A percentile compares a stretch with the other conserved stretches of the same genome.
These are phyloP conservation scores for Aphelinus certus DNA, from an alignment of 1,140 invertebrate species.

Conservation along the genomic window DNA sequence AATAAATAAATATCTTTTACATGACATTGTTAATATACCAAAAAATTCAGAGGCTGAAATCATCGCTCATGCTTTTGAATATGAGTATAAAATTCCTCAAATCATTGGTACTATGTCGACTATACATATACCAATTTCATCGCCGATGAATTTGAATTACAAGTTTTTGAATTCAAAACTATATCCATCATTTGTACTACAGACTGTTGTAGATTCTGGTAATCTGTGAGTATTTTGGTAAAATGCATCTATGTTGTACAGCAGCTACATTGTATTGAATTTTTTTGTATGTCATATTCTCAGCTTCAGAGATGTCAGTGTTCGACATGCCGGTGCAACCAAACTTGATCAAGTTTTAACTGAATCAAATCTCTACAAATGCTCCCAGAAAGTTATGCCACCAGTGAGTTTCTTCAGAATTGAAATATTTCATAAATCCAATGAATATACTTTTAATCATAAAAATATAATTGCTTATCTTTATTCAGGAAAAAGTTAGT, in stretches of 20 bases:
- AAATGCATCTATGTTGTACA: background rate
- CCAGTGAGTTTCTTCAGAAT: conserved; percentile 38
- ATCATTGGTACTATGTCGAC: conserved; percentile 47
- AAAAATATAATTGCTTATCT: conserved; percentile 22
- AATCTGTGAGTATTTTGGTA: conserved; percentile 42
- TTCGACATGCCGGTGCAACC: conserved; percentile 47
- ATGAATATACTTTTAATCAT: background rate
- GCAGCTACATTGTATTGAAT: conserved; percentile 8
- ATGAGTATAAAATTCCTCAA: conserved; percentile 45
- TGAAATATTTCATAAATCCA: conserved; percentile 1
- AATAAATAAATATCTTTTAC: conserved; percentile 47
- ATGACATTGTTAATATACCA: conserved; percentile 46
- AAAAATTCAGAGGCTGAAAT: conserved; percentile 44
- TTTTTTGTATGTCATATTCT: conserved; percentile 1
- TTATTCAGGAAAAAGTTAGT: conserved; percentile 42
- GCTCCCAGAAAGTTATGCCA: conserved; percentile 46
- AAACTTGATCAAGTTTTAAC: conserved; percentile 42
- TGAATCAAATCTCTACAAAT: conserved; percentile 48
- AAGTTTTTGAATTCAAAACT: conserved; percentile 47
- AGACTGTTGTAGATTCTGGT: conserved; percentile 49
- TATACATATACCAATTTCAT: conserved; percentile 45
- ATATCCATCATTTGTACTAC: conserved; percentile 48
- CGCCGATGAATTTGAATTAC: conserved; percentile 38
- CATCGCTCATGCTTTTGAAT: conserved; percentile 44
- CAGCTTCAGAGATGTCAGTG: conserved; percentile 52